phyloP scores from a whole-genome alignment of 2,797 vertebrate genomes.

The Crocodylus rhombifer region DNA sequence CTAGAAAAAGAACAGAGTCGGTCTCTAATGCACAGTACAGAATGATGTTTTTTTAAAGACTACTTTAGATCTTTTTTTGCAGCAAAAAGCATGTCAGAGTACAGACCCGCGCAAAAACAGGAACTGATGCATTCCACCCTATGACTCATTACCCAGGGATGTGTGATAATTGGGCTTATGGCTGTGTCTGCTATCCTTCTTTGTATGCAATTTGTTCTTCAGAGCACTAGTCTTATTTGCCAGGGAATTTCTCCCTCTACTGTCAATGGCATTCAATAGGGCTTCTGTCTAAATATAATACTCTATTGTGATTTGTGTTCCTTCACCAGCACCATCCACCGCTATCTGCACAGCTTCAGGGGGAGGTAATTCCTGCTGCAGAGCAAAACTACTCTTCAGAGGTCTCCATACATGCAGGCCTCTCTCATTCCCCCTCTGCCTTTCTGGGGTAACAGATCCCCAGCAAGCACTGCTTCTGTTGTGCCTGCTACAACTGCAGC shows the following conservation, averaged over 20 bases:
- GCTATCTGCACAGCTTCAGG: accelerated
- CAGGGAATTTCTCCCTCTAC: not conserved
- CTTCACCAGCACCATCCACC: accelerated
- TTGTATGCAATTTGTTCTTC: not conserved
- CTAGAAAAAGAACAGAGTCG: slow-evolving; percentile 70
- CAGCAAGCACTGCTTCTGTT: not conserved
- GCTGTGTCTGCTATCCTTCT: not conserved
- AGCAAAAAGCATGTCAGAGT: not conserved
- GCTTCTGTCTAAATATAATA: not conserved
- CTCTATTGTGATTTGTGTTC: not conserved
- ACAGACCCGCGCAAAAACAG: slow-evolving; percentile 5
- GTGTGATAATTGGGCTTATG: not conserved
- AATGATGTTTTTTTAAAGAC: not conserved
- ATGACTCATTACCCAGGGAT: slow-evolving; percentile 38
- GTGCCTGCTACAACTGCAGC: not conserved
- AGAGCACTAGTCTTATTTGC: not conserved
- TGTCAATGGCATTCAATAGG: accelerated
- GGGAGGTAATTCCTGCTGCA: not conserved
- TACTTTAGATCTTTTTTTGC: not conserved
- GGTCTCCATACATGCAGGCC: accelerated
- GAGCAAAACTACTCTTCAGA: not conserved
- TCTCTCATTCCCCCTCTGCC: accelerated
- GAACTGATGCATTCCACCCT: slow-evolving; percentile 39
- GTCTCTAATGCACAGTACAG: accelerated
- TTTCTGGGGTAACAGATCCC: too few species aligned